phyloP scores from a whole-genome alignment of 2,888 invertebrate genomes.

The Melanostoma scalare region DNA sequence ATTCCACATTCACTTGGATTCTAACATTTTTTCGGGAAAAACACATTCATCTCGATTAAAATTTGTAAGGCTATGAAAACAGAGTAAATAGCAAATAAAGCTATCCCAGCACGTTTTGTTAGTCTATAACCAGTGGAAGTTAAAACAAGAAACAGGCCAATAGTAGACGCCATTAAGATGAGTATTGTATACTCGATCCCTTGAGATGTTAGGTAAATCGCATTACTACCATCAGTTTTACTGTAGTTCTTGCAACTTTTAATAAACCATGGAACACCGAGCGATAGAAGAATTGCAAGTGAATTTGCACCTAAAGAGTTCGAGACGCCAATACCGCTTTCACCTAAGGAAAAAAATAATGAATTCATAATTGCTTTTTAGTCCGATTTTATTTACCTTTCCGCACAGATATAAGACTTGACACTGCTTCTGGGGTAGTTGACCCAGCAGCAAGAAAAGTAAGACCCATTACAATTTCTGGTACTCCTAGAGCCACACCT shows the following conservation, averaged over 20 bases:
- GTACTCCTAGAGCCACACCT: conserved; percentile 90
- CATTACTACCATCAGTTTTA: conserved; percentile 77
- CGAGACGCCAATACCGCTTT: conserved; percentile 93
- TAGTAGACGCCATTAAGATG: conserved; percentile 89
- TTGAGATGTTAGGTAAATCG: conserved; percentile 88
- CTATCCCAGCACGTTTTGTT: conserved; percentile 86
- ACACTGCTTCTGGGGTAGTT: conserved; percentile 91
- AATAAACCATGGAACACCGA: conserved; percentile 93
- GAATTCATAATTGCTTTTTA: too few relatives aligned
- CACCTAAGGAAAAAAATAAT: conserved; percentile 84
- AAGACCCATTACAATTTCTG: conserved; percentile 95
- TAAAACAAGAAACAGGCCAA: conserved; percentile 87
- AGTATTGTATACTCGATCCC: conserved; percentile 92
- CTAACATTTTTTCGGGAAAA: conserved; percentile 82
- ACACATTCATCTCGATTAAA: conserved; percentile 89
- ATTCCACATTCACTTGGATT: too few relatives aligned
- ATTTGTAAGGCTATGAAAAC: conserved; percentile 90
- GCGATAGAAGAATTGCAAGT: conserved; percentile 90
- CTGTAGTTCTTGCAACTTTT: conserved; percentile 85
- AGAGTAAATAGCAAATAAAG: conserved; percentile 86
- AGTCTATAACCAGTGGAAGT: conserved; percentile 88
- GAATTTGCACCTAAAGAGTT: conserved; percentile 94
- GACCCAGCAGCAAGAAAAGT: conserved; percentile 95
- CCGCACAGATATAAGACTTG: conserved; percentile 92
- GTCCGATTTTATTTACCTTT: conserved; percentile 84